These are phyloP conservation scores for Myanophis thanlyinensis DNA, from an alignment of 2,113 vertebrate genomes.

Conservation along the genomic window DNA sequence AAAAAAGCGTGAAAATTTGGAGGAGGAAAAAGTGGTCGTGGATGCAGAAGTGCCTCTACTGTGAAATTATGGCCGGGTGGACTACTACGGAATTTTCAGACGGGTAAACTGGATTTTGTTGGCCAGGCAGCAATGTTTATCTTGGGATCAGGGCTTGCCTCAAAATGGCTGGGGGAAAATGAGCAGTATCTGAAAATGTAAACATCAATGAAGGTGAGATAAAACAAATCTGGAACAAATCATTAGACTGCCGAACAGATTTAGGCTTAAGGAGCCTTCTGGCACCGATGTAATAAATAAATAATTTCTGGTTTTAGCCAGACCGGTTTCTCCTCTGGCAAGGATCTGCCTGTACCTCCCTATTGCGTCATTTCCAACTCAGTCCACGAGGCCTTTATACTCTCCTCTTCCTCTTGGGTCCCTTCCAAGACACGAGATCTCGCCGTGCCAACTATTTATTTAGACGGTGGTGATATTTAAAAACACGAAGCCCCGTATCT, in stretches of 20 bases:
- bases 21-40: neutral
- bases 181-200: neutral
- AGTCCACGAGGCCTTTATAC: neutral
- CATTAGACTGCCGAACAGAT: neutral
- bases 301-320: neutral
- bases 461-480: neutral
- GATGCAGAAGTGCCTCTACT: neutral
- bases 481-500: neutral
- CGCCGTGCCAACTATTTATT: neutral
- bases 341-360: neutral
- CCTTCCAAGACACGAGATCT: neutral
- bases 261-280: neutral
- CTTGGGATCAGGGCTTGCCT: neutral
- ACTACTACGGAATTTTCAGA: neutral
- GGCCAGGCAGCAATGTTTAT: neutral
- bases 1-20: neutral
- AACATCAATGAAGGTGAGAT: neutral
- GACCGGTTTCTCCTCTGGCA: no score
- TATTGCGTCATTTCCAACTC: neutral
- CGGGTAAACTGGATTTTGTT: neutral
- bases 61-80: neutral
- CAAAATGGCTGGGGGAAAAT: neutral
- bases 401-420: neutral
- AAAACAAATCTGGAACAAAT: neutral
- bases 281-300: neutral